Evolutionary conservation across 2,888 invertebrate species (phyloP).

Genomic region (Aphodius granarius): DNA sequence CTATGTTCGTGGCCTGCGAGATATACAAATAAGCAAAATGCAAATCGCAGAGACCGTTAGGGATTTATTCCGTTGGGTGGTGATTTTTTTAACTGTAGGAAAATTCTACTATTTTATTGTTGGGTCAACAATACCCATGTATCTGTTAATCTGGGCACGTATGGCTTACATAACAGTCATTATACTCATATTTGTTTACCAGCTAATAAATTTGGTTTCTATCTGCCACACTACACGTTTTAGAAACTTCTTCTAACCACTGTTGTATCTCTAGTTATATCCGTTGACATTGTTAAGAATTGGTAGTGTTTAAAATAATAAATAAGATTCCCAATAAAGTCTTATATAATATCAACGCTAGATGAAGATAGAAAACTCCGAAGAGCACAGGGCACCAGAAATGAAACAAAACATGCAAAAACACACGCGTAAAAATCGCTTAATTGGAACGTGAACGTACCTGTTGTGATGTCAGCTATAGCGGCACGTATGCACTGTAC

Average conservation of each 20-base stretch:
- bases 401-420: background rate
- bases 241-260: too few species aligned
- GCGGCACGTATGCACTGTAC: conserved; percentile 5
- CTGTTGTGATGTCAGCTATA: conserved; percentile 18
- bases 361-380: conserved; percentile 32
- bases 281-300: too few species aligned
- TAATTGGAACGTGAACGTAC: conserved; percentile 16
- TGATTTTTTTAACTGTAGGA: background rate
- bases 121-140: background rate
- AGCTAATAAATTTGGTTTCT: too few species aligned
- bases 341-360: conserved; percentile 31
- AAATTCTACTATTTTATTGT: background rate
- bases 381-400: background rate
- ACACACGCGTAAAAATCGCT: background rate
- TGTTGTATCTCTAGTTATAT: too few species aligned
- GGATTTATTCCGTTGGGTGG: background rate
- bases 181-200: background rate
- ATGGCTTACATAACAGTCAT: background rate
- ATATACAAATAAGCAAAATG: background rate
- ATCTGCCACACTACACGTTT: too few species aligned
- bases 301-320: background rate
- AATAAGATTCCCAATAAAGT: background rate
- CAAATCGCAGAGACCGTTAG: background rate
- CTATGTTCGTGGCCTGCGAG: background rate
- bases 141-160: background rate